A percentile compares a stretch with the other conserved stretches of the same genome.
These are phyloP conservation scores for Esperia sulphurella DNA, from an alignment of 2,888 invertebrate species.

Conservation along the genomic window DNA sequence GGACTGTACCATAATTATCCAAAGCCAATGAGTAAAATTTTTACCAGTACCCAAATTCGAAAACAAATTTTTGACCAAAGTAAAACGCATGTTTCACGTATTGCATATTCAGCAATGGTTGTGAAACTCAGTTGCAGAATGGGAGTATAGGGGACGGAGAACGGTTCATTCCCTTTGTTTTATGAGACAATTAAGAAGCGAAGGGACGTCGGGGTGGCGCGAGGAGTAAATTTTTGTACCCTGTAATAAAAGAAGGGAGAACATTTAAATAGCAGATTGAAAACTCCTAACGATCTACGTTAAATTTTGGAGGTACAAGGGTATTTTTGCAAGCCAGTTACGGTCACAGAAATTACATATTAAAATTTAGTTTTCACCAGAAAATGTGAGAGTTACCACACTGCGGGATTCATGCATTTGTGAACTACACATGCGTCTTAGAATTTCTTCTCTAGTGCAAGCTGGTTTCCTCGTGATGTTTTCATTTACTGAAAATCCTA, in stretches of 20 bases:
- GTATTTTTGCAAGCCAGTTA: conserved; percentile 1
- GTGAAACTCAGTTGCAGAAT: conserved; percentile 35
- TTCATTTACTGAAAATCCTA: too few relatives aligned
- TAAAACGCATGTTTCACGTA: conserved; percentile 4
- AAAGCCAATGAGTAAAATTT: too few relatives aligned
- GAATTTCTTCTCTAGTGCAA: too few relatives aligned
- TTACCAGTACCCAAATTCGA: not conserved
- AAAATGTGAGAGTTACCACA: too few relatives aligned
- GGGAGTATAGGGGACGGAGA: conserved; percentile 33
- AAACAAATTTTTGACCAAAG: conserved; percentile 9
- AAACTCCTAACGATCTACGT: conserved; percentile 53
- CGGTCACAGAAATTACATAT: too few relatives aligned
- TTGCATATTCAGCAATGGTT: conserved; percentile 27
- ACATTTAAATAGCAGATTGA: conserved; percentile 58
- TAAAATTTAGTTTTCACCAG: not conserved
- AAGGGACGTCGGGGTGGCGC: conserved; percentile 42
- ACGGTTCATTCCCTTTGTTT: conserved; percentile 62
- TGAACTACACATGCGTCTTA: too few relatives aligned
- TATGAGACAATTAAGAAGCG: conserved; percentile 61
- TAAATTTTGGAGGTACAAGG: conserved; percentile 22
- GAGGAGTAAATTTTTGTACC: conserved; percentile 50
- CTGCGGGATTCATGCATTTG: too few relatives aligned
- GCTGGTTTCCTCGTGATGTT: too few relatives aligned
- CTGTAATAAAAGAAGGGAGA: conserved; percentile 46
- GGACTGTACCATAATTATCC: too few relatives aligned